Evolutionary conservation across 2,888 invertebrate species (phyloP).

Genomic region (Pemphredon lugubris): DNA sequence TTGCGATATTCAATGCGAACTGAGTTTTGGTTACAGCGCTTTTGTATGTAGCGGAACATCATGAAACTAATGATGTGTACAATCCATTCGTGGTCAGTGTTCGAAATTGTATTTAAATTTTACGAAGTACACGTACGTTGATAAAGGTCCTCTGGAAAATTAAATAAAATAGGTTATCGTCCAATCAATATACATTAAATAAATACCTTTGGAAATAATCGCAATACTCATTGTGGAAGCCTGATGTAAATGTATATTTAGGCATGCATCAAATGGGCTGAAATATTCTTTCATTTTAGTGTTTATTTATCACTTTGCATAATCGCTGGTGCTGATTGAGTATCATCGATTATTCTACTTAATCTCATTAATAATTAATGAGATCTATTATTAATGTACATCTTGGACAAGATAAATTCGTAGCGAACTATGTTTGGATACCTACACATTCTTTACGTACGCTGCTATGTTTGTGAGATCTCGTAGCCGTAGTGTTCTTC

Average conservation of each 20-base stretch:
- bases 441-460: constrained; percentile 32
- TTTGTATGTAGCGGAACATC: constrained; percentile 48
- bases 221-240: background rate
- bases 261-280: too few relatives aligned
- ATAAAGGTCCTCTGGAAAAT: background rate
- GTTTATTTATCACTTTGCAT: background rate
- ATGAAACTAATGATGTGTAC: constrained; percentile 54
- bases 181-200: background rate
- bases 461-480: constrained; percentile 28
- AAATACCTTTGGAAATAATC: background rate
- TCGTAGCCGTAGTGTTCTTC: constrained; percentile 29
- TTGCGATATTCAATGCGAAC: constrained; percentile 52
- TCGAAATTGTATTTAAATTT: background rate
- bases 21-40: constrained; percentile 59
- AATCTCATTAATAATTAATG: too few relatives aligned
- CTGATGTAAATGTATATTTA: background rate
- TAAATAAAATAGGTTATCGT: background rate
- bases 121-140: background rate
- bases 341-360: too few relatives aligned
- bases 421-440: constrained; percentile 29
- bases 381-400: too few relatives aligned
- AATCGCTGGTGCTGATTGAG: too few relatives aligned
- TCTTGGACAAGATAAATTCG: too few relatives aligned
- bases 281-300: background rate
- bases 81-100: constrained; percentile 28